Evolutionary conservation across 2,113 vertebrate species (phyloP), one percentile per base, ranked within the genome.

Genomic region (Propithecus coquereli): DNA sequence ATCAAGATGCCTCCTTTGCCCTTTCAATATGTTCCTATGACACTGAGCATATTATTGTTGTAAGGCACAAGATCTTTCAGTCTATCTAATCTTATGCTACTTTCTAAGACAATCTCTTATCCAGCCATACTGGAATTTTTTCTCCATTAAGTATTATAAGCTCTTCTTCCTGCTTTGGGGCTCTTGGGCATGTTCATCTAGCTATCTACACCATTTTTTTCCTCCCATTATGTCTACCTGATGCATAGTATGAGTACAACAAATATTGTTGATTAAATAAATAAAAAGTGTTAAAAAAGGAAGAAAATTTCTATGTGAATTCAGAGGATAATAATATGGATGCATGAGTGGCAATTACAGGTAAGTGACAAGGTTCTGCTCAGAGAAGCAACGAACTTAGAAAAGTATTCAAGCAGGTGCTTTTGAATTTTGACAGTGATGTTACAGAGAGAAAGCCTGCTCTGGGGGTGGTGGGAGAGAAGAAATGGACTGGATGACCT

Each of bases 371-470:
- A 40, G n/a, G 37, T 87, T 94, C 37, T 76, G 2, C 17, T 8
- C 25, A 0, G 0, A 7, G 8, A 25, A 52, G 22, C 6, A 54
- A 25, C 16, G 37, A 52, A 12, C 37, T 34, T 20, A 34, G 43
- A 32, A 22, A 59, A 45, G 16, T 40, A 16, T 25, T 50, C 63
- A 74, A 34, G 37, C 83, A 79, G 37, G 8, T 86, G 22, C 6
- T n/a, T 47, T 14, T 45, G 22, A 47, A 12, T 80, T 83, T 79
- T 9, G 14, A 54, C 12, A 27, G 14, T 0, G 1, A 52, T 8
- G 7, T 30, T 65, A 27, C 30, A 8, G 16, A 89, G 74, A 63
- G 2, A 14, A 82, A 40, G 6, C 7, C 25, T 30, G 10, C 45
- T 83, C 18, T 7, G 0, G 0, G 61, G 27, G 25, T 63, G 61